These are phyloP conservation scores for Clarias gariepinus DNA, from an alignment of 2,113 vertebrate genomes.

Conservation along the genomic window DNA sequence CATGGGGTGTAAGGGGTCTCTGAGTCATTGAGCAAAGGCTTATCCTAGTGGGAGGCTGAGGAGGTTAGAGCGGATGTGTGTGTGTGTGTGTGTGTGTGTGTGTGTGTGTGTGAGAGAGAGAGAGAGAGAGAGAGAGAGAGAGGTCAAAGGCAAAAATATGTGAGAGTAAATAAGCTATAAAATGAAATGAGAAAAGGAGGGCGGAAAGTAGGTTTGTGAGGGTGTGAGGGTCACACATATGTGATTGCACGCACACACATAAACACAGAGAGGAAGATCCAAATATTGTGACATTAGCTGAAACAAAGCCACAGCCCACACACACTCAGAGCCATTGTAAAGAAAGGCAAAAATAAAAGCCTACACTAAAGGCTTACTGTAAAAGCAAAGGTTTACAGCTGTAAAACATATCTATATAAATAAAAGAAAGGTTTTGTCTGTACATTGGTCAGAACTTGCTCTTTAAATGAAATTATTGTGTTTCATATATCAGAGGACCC, in stretches of 20 bases:
- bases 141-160: background rate
- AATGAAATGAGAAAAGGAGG: background rate
- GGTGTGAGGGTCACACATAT: background rate
- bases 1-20: background rate
- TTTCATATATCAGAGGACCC: no score
- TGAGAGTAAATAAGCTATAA: background rate
- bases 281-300: background rate
- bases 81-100: no score
- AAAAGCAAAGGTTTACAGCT: background rate
- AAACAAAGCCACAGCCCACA: background rate
- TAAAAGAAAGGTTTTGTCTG: no score
- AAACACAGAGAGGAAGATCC: background rate
- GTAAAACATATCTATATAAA: no score
- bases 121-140: background rate
- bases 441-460: no score
- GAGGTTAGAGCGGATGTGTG: background rate
- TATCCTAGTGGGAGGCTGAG: background rate
- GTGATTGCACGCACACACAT: background rate
- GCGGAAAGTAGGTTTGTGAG: background rate
- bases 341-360: no score
- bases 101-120: background rate
- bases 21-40: background rate
- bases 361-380: background rate
- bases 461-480: no score
- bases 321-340: background rate